Base-by-base conservation (phyloP, 2,888 invertebrate species). In the Ectobius pallidus region DNA sequence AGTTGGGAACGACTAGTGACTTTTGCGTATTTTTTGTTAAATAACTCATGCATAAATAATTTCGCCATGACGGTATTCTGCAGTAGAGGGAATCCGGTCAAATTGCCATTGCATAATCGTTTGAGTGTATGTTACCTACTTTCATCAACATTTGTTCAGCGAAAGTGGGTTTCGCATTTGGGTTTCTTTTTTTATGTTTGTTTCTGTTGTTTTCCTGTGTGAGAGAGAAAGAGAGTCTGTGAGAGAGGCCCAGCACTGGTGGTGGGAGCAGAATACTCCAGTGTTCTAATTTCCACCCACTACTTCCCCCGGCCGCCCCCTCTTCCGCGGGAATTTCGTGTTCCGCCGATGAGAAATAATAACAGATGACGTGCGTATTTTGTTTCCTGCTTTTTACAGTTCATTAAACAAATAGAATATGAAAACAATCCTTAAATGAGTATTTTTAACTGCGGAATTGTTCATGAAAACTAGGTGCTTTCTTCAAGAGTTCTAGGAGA, bases 81-180 rank as follows among this genome's bases (percentile, higher is more conserved):
- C 42, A 42, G 27, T 25, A 25, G 3, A 63, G 32, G 42, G 25
- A 42, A 22, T 25, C 16, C 14, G 20, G 20, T 52, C 63, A n/a
- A 63, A 63, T 25, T 39, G 42, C 6, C 46, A 25, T 65, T 65
- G 30, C 65, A 46, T 65, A 65, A 65, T 65, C 4, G 30, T n/a
- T 42, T 25, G 16, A 44, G 44, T 25, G 25, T 27, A 30, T 42
- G 65, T 65, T 65, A 65, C 65, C 46, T 65, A 65, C 65, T 65
- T 65, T 65, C 65, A 65, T 65, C 44, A 65, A 27, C 65, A 65
- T 65, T 65, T 65, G 65, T 44, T 46, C 44, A 20, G 65, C 65
- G 65, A 65, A 65, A 65, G 65, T 65, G 25, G 65, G 65, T 65
- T 65, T 65, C 46, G 46, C 65, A 65, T 46, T 65, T 46, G n/a